Percentiles rank a stretch among this genome's conserved stretches.
Conservation (phyloP, 1,140 invertebrate species). For the Aphelinus atriplicis region DNA sequence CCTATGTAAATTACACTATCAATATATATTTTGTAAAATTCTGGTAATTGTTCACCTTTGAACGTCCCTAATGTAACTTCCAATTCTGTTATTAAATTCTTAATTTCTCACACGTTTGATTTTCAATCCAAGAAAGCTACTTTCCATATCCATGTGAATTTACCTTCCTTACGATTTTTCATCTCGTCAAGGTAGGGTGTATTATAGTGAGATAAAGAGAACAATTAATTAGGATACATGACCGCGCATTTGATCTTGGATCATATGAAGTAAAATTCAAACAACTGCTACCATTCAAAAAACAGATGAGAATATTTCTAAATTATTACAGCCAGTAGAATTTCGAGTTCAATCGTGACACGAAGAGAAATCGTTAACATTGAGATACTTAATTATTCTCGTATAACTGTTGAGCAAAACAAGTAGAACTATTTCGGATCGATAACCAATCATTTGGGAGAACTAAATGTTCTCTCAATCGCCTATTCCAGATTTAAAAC, state of each 20-base stretch:
- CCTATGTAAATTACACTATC: too few relatives aligned
- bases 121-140: slow-evolving; percentile 5
- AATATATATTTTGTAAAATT: too few relatives aligned
- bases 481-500: slow-evolving; percentile 9
- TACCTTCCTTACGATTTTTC: slow-evolving; percentile 11
- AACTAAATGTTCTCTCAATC: not conserved
- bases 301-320: too few relatives aligned
- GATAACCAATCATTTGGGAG: too few relatives aligned
- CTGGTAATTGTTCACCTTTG: not conserved
- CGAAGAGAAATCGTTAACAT: too few relatives aligned
- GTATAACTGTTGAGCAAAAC: too few relatives aligned
- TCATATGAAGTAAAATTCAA: slow-evolving; percentile 12
- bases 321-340: too few relatives aligned
- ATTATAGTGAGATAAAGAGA: slow-evolving; percentile 29
- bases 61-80: slow-evolving; percentile 12
- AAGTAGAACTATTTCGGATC: too few relatives aligned
- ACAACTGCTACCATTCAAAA: too few relatives aligned
- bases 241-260: slow-evolving; percentile 47
- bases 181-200: not conserved
- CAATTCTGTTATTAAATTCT: slow-evolving; percentile 7
- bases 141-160: slow-evolving; percentile 3
- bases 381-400: too few relatives aligned
- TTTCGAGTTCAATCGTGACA: too few relatives aligned
- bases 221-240: slow-evolving; percentile 47
- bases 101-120: slow-evolving; percentile 20